Base-by-base conservation (phyloP, 1,140 invertebrate species). In the Homalodisca vitripennis region DNA sequence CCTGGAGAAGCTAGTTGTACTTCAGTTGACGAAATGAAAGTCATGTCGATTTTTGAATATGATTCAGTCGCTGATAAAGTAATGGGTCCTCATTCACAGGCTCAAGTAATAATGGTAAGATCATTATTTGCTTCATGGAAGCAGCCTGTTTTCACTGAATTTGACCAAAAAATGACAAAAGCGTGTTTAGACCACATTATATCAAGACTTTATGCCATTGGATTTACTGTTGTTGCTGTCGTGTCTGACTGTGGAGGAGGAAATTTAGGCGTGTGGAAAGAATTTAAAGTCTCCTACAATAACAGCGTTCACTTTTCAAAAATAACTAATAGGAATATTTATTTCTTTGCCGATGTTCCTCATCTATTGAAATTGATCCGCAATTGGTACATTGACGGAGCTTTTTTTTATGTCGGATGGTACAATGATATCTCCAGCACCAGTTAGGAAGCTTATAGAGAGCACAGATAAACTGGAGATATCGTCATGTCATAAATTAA, bases 121-220 rank as follows among this genome's bases (percentile, higher is more conserved):
- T 75, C 77, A 57, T 68, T 80, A 20, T 77, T 75, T 70, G 60
- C 41, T n/a, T 69, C 72, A 46, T 80, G 79, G 79, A 77, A 78
- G 51, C 80, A 81, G 68, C 74, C 74, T 12, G 69, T 80, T 17
- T 41, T 80, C 70, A 47, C 74, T 10, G 73, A 70, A 10, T 80
- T 79, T 72, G 79, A 80, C 68, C 53, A 68, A 55, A 74, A 73
- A 69, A 75, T 80, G 51, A 77, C 77, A 26, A 71, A 74, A 69
- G 6, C 67, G 73, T 62, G 73, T 77, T 66, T 80, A 14, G 34
- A 70, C 0, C n/a, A 73, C 32, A 63, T 78, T 6, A 78, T 78
- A 26, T 60, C 27, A 27, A 51, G 71, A 27, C 66, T 80, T 17
- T 71, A 78, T 68, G 60, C 70, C 31, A 70, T 74, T 46, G 71